Evolutionary conservation across 2,888 invertebrate genomes (phyloP).

Genomic region (Selenia dentaria): DNA sequence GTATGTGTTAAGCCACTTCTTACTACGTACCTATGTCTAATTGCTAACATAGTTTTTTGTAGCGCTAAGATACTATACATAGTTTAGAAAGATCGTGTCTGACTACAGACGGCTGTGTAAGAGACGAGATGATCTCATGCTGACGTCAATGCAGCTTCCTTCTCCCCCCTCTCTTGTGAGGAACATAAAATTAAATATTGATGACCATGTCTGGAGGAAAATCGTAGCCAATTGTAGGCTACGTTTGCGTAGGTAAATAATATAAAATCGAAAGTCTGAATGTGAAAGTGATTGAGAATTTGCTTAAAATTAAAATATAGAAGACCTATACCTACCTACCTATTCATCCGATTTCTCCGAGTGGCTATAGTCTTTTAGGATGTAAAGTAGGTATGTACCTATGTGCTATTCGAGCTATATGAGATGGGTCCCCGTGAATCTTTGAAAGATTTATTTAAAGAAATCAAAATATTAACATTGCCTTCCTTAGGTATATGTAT

Average conservation of each 20-base stretch:
- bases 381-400: no score
- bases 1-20: background rate
- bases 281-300: background rate
- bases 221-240: background rate
- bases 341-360: no score
- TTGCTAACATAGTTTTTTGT: slow-evolving; percentile 20
- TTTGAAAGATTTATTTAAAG: no score
- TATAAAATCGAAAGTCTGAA: background rate
- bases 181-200: slow-evolving; percentile 21
- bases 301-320: no score
- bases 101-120: slow-evolving; percentile 35
- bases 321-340: no score
- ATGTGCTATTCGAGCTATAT: no score
- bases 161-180: slow-evolving; percentile 46
- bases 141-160: slow-evolving; percentile 67
- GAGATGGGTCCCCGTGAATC: no score
- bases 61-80: no score
- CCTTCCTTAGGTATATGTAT: no score
- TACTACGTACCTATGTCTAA: slow-evolving; percentile 8
- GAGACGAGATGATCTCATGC: slow-evolving; percentile 53
- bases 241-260: background rate
- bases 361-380: no score
- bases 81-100: slow-evolving; percentile 32
- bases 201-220: slow-evolving; percentile 8
- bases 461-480: no score